Evolutionary conservation across 1,140 invertebrate genomes (phyloP).

Genomic region (Sitophilus oryzae): DNA sequence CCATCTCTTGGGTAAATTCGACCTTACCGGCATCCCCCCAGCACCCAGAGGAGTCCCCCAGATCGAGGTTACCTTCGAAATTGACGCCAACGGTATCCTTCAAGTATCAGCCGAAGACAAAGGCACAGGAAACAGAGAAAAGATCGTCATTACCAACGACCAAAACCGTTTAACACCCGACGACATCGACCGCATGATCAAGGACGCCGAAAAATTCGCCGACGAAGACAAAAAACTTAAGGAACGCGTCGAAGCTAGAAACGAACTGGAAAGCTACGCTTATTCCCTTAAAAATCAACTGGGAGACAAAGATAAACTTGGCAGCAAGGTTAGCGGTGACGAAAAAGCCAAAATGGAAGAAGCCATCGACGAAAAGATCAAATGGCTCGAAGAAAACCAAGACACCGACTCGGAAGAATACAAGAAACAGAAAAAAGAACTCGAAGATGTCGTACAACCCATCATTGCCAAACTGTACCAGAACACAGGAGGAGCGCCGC

Average conservation of each 20-base stretch:
- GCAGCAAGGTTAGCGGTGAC: slow-evolving; percentile 80
- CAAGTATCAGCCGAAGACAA: slow-evolving; percentile 95
- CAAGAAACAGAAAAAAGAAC: slow-evolving; percentile 95
- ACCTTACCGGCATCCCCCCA: slow-evolving; percentile 95
- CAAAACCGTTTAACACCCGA: slow-evolving; percentile 95
- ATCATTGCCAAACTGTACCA: slow-evolving; percentile 97
- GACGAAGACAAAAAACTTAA: slow-evolving; percentile 98
- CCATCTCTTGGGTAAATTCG: slow-evolving; percentile 92
- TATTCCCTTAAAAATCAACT: slow-evolving; percentile 98
- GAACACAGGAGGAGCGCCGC: slow-evolving; percentile 68
- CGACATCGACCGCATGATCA: slow-evolving; percentile 98
- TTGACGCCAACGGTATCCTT: slow-evolving; percentile 95
- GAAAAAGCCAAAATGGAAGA: slow-evolving; percentile 96
- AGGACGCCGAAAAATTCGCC: slow-evolving; percentile 96
- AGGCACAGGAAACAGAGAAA: slow-evolving; percentile 96
- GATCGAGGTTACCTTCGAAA: slow-evolving; percentile 98
- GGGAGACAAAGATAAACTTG: slow-evolving; percentile 95
- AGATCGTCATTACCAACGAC: slow-evolving; percentile 98
- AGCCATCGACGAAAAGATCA: slow-evolving; percentile 94
- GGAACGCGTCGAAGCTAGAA: slow-evolving; percentile 91
- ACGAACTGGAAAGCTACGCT: slow-evolving; percentile 94
- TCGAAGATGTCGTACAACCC: slow-evolving; percentile 93
- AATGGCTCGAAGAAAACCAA: slow-evolving; percentile 95
- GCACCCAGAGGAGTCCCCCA: slow-evolving; percentile 97
- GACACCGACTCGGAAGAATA: slow-evolving; percentile 92